These are phyloP conservation scores for Orthonyx spaldingii DNA, from an alignment of 2,113 vertebrate species.

Conservation along the genomic window DNA sequence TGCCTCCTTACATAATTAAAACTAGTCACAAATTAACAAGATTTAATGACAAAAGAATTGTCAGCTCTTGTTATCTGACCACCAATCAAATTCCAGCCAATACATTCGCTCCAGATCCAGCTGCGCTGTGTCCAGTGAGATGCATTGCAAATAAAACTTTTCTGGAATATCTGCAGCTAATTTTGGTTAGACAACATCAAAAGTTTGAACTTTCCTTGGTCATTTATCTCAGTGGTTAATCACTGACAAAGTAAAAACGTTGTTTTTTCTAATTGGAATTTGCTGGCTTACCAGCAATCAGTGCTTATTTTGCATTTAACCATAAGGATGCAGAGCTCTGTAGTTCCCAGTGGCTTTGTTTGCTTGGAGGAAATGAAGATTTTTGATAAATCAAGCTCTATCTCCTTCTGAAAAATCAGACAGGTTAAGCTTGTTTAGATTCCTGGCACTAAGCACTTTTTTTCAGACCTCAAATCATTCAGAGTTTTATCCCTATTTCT, in stretches of 20 bases:
- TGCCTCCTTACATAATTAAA: not conserved
- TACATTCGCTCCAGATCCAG: not conserved
- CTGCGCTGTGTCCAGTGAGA: not conserved
- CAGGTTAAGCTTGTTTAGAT: not conserved
- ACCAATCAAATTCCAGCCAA: not conserved
- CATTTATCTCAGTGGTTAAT: not conserved
- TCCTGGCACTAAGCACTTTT: not conserved
- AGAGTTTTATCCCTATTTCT: not conserved
- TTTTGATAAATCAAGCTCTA: not conserved
- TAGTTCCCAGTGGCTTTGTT: not conserved
- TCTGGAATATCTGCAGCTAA: not conserved
- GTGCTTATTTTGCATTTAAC: not conserved
- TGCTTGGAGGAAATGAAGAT: not conserved
- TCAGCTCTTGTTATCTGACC: not conserved
- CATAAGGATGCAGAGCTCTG: not conserved
- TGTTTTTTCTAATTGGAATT: not conserved
- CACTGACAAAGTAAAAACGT: not conserved
- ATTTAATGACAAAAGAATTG: not conserved
- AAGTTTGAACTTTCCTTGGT: not conserved
- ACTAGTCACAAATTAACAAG: not conserved
- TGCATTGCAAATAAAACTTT: not conserved
- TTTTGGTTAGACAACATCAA: not conserved
- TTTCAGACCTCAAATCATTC: not conserved
- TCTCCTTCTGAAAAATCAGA: not conserved
- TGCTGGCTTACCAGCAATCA: not conserved